Evolutionary conservation across 2,888 invertebrate species (phyloP).

Genomic region (Epistrophe grossulariae): DNA sequence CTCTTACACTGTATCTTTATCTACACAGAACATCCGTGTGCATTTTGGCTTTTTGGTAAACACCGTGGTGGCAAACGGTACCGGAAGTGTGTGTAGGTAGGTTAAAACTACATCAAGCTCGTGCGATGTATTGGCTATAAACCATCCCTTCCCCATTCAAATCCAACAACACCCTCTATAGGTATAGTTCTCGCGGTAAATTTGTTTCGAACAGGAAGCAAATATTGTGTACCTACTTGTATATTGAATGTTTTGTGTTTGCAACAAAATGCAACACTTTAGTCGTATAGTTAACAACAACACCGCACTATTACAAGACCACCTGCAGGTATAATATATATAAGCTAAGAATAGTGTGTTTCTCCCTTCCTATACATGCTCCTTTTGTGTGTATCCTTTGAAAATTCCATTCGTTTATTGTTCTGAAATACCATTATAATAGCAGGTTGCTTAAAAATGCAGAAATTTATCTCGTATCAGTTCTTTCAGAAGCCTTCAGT

Average conservation of each 20-base stretch:
- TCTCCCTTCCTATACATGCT: not conserved
- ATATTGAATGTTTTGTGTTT: slow-evolving; percentile 33
- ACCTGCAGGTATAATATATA: slow-evolving; percentile 41
- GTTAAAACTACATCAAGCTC: not conserved
- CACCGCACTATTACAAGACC: slow-evolving; percentile 15
- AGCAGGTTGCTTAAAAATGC: slow-evolving; percentile 5
- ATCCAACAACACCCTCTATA: not conserved
- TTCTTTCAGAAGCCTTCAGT: not conserved
- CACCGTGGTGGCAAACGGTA: slow-evolving; percentile 48
- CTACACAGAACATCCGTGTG: slow-evolving; percentile 43
- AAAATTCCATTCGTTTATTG: not conserved
- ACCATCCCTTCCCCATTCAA: not conserved
- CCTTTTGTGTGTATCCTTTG: slow-evolving; percentile 25
- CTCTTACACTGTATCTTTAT: not conserved
- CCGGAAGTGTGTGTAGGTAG: slow-evolving; percentile 13
- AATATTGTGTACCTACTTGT: slow-evolving; percentile 48
- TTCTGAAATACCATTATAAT: too few relatives aligned
- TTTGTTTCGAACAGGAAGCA: slow-evolving; percentile 42
- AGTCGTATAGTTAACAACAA: not conserved
- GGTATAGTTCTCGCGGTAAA: slow-evolving; percentile 16
- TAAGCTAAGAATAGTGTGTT: not conserved
- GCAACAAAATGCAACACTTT: slow-evolving; percentile 53
- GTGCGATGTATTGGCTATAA: slow-evolving; percentile 24
- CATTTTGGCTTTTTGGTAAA: slow-evolving; percentile 72
- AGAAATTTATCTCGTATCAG: slow-evolving; percentile 57